Evolutionary conservation across 2,113 vertebrate species (phyloP).

Genomic region (Pseudolaguvia tuberculata): DNA sequence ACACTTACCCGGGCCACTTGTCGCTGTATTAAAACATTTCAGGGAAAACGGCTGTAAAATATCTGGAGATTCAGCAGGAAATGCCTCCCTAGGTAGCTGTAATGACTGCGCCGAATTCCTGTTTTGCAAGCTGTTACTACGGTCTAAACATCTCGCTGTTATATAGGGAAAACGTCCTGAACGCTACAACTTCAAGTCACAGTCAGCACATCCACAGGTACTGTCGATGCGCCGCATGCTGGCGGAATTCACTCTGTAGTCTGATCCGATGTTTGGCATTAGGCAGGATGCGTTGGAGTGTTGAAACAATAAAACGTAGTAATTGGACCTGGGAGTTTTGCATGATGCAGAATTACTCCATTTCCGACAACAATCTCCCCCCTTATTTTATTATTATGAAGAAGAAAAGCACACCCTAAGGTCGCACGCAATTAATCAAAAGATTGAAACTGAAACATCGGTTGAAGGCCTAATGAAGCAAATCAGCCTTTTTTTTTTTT

Average conservation of each 20-base stretch:
- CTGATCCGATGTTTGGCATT: not conserved
- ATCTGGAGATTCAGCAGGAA: conserved; percentile 26
- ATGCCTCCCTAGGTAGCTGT: conserved; percentile 30
- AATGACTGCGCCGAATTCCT: conserved; percentile 23
- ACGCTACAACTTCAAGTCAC: not conserved
- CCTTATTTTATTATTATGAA: not conserved
- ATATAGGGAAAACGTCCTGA: conserved; percentile 25
- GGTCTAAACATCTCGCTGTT: conserved; percentile 11
- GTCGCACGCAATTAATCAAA: conserved; percentile 18
- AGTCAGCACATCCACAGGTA: conserved; percentile 14
- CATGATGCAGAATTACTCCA: not conserved
- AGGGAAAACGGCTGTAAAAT: conserved; percentile 22
- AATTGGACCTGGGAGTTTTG: not conserved
- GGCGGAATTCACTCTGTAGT: not conserved
- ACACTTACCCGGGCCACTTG: conserved; percentile 18
- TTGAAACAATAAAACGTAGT: not conserved
- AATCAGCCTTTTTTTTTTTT: conserved; percentile 26
- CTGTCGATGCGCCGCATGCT: not conserved
- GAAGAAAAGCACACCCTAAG: not conserved
- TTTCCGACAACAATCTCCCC: not conserved
- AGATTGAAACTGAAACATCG: conserved; percentile 16
- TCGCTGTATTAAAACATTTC: conserved; percentile 12
- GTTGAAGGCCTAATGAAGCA: conserved; percentile 36
- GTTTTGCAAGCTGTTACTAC: conserved; percentile 28
- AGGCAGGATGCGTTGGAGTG: not conserved